Conservation (phyloP, 2,888 invertebrate genomes). For the Trisateles emortualis region DNA sequence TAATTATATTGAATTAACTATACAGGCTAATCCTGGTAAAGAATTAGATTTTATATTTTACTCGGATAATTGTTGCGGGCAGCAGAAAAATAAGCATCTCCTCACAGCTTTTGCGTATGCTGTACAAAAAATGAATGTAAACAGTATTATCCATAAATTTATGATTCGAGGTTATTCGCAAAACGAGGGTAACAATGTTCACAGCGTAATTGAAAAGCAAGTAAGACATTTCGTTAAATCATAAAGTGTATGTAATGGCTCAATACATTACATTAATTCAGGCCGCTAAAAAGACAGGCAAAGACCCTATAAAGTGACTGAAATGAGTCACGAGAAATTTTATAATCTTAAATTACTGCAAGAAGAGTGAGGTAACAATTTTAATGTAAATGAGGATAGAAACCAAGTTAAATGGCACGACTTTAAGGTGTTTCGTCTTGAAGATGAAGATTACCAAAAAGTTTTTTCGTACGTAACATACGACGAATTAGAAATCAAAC, state of each 20-base stretch:
- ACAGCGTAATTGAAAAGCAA: constrained; percentile 24
- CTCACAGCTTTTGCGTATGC: constrained; percentile 4
- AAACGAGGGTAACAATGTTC: constrained; percentile 26
- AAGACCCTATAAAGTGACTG: constrained; percentile 27
- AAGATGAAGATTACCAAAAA: constrained; percentile 19
- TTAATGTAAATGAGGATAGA: constrained; percentile 24
- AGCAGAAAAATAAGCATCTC: constrained; percentile 10
- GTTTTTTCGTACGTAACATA: constrained; percentile 5
- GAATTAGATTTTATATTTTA: constrained; percentile 5
- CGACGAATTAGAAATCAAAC: constrained; percentile 7
- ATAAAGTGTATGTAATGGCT: constrained; percentile 25
- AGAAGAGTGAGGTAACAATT: constrained; percentile 33
- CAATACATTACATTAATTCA: constrained; percentile 35
- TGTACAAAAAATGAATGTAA: not conserved
- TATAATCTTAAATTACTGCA: constrained; percentile 28
- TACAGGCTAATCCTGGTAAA: too few species aligned
- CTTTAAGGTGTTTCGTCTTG: constrained; percentile 14
- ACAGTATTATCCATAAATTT: constrained; percentile 18
- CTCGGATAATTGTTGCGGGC: constrained; percentile 2
- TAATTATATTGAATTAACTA: too few species aligned
- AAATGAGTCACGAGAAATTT: constrained; percentile 28
- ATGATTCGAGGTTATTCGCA: constrained; percentile 23
- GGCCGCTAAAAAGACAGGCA: constrained; percentile 38
- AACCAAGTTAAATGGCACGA: constrained; percentile 19
- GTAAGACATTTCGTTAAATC: constrained; percentile 18